Evolutionary conservation across 2,797 vertebrate species (phyloP).

Genomic region (Phalanger gymnotis): DNA sequence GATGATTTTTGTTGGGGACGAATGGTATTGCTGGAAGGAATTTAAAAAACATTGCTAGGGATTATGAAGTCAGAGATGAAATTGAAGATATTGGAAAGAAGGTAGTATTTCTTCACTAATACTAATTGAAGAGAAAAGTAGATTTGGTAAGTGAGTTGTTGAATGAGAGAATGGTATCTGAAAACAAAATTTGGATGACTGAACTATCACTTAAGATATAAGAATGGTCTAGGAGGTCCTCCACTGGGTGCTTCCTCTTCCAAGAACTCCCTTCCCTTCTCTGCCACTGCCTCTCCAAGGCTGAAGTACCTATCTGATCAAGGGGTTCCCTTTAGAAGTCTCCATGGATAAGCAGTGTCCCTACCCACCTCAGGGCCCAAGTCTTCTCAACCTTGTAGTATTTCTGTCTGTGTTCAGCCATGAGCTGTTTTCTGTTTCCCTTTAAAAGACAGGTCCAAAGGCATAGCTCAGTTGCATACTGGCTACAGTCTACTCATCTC

Average conservation of each 20-base stretch:
- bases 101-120: neutral
- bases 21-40: neutral
- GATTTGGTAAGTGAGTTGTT: neutral
- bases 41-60: neutral
- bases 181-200: neutral
- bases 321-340: neutral
- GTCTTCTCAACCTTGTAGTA: neutral
- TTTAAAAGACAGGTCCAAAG: neutral
- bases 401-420: neutral
- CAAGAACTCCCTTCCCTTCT: neutral
- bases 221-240: neutral
- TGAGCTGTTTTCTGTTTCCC: neutral
- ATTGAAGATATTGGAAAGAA: neutral
- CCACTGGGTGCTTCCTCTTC: neutral
- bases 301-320: neutral
- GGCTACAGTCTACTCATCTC: neutral
- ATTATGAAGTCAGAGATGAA: neutral
- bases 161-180: neutral
- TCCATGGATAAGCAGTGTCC: neutral
- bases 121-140: neutral
- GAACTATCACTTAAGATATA: neutral
- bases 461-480: neutral
- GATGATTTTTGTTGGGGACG: neutral
- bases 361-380: neutral
- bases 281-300: neutral